Evolutionary conservation across 23 tunicate genomes (phyloP), one percentile per base, ranked within the genome.

Genomic region (Trididemnum miniatum): DNA sequence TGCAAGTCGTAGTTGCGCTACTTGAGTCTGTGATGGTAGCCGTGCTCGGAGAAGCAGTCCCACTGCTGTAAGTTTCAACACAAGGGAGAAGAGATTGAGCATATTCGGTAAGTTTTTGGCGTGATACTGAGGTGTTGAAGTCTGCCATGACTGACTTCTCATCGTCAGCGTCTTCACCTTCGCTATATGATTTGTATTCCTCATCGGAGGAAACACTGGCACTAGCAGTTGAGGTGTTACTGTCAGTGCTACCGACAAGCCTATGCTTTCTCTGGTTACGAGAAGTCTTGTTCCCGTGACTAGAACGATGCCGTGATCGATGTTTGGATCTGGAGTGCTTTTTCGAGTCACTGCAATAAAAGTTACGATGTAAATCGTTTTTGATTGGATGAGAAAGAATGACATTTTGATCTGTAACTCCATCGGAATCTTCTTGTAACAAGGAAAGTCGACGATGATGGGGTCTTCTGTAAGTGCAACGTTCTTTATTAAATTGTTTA

Each of bases 111-210:
- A 65, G 0, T 35, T 72, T 83, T 49, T 89, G 84, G 72, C 89
- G 89, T 86, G 86, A 62, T 35, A 78, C 52, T 36, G 77, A 35
- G 44, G 84, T 37, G 35, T 72, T 77, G 37, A 77, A 73, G 31
- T 83, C 97, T 65, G 88, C 85, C 84, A 87, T 81, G 83, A 93
- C 72, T 23, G 98, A 93, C 76, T 93, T 93, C 50, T 93, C 98
- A 64, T 93, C 98, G 80, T 93, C 98, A 74, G 98, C 98, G 51
- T 93, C 98, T 59, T 82, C 88, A 25, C 87, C 98, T 27, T 81
- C 83, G 60, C 86, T 83, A 80, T 93, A 85, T 0, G 92, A 71
- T 51, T 66, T 65, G 23, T 51, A 80, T 23, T 92, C 89, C 0
- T 35, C 80, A 20, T 87, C 97, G 0, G 92, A 89, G 24, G 82